phyloP scores from a whole-genome alignment of 2,797 vertebrate genomes.

The Epinephelus awoara region DNA sequence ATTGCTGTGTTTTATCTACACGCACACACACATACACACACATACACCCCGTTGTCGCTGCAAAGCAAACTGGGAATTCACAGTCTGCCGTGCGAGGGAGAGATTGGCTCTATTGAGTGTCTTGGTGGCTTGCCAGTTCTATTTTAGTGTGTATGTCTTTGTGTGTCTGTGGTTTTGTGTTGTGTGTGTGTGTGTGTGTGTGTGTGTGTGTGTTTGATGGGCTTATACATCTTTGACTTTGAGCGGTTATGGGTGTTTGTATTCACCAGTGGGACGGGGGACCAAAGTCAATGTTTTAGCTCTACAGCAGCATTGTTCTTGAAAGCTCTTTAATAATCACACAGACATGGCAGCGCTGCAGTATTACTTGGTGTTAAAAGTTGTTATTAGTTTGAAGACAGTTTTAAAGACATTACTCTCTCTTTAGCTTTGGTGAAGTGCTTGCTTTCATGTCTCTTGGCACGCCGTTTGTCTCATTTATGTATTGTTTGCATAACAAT shows the following conservation, averaged over 20 bases:
- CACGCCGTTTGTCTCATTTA: not conserved
- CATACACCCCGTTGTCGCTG: constrained; percentile 67
- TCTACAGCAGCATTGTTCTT: constrained; percentile 66
- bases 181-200: constrained; percentile 53
- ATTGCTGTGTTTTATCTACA: constrained; percentile 76
- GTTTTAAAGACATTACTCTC: constrained; percentile 40
- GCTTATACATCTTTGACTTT: constrained; percentile 82
- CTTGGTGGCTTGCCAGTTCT: constrained; percentile 78
- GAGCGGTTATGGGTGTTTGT: constrained; percentile 79
- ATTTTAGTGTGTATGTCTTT: constrained; percentile 67
- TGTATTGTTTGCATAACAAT: constrained; percentile 25
- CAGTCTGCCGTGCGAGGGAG: constrained; percentile 70
- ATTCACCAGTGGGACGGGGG: constrained; percentile 70
- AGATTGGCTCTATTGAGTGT: constrained; percentile 78
- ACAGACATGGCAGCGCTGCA: constrained; percentile 31
- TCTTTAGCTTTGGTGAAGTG: constrained; percentile 14
- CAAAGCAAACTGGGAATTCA: constrained; percentile 80
- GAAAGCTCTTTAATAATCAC: constrained; percentile 72
- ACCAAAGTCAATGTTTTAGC: constrained; percentile 76
- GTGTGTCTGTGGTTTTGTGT: constrained; percentile 56
- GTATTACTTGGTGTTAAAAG: constrained; percentile 61
- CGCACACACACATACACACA: constrained; percentile 30
- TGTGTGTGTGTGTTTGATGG: constrained; percentile 61
- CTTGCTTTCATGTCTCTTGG: constrained; percentile 34
- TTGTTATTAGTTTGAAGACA: constrained; percentile 56